A percentile compares a stretch with the other conserved stretches of the same genome.
Evolutionary conservation across 2,888 invertebrate genomes (phyloP).

Genomic region (Muscina levida): DNA sequence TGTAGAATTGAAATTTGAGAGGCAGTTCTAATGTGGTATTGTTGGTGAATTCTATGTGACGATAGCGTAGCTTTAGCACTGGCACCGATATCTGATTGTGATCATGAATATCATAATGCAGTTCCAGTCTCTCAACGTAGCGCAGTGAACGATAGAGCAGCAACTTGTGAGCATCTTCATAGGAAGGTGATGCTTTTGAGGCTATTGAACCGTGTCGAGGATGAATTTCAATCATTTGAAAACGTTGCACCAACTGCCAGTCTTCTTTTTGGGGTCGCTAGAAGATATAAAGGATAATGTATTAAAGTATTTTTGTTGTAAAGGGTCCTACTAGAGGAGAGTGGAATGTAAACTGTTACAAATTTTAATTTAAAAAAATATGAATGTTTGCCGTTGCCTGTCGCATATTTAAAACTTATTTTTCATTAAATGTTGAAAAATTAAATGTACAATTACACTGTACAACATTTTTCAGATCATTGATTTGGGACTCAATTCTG

Average conservation of each 20-base stretch:
- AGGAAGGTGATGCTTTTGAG: slow-evolving; percentile 68
- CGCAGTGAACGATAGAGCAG: slow-evolving; percentile 73
- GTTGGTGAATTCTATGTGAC: slow-evolving; percentile 72
- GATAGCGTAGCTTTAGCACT: slow-evolving; percentile 75
- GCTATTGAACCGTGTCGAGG: slow-evolving; percentile 54
- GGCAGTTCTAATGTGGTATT: slow-evolving; percentile 72
- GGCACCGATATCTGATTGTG: slow-evolving; percentile 75
- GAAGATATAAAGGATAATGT: no score
- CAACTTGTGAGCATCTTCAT: slow-evolving; percentile 74
- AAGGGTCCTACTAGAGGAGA: no score
- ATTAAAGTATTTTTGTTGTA: no score
- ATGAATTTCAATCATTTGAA: slow-evolving; percentile 84
- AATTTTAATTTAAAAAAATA: no score
- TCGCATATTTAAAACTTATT: no score
- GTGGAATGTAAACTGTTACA: no score
- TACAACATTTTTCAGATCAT: no score
- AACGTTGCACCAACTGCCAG: slow-evolving; percentile 85
- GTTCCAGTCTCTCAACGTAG: slow-evolving; percentile 73
- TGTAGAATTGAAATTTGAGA: slow-evolving; percentile 69
- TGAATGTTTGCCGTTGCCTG: no score
- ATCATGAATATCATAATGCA: slow-evolving; percentile 72
- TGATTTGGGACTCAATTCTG: no score
- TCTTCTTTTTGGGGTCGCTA: slow-evolving; percentile 81
- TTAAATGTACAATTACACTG: no score
- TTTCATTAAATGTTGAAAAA: no score